Evolutionary conservation across 2,113 vertebrate genomes (phyloP).

Genomic region (Bostrychus sinensis): DNA sequence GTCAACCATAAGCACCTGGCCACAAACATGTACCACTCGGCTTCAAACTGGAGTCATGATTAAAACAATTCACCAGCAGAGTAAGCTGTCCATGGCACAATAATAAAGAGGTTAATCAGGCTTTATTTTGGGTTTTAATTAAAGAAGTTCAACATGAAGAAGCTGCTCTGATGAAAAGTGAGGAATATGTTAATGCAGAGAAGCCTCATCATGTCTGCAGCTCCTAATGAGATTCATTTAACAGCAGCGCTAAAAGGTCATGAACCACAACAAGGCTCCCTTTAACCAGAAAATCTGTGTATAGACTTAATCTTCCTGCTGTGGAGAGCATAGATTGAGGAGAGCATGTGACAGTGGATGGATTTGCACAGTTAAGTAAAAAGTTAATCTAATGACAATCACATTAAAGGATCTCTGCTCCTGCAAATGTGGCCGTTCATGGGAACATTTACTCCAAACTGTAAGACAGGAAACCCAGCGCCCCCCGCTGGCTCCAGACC

Average conservation of each 20-base stretch:
- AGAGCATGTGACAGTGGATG: neutral
- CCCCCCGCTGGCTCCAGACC: constrained; percentile 9
- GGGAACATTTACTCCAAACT: constrained; percentile 14
- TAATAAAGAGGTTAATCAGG: constrained; percentile 55
- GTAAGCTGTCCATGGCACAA: constrained; percentile 24
- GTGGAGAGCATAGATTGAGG: constrained; percentile 15
- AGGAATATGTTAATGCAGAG: constrained; percentile 46
- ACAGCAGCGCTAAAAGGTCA: constrained; percentile 58
- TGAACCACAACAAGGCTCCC: constrained; percentile 38
- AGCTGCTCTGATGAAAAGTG: constrained; percentile 42
- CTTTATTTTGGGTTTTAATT: constrained; percentile 60
- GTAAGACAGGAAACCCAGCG: constrained; percentile 14
- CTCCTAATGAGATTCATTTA: constrained; percentile 64
- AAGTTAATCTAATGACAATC: neutral
- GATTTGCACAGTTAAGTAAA: neutral
- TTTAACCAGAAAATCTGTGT: constrained; percentile 41
- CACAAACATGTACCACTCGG: constrained; percentile 16
- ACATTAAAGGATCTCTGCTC: constrained; percentile 3
- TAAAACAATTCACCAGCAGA: constrained; percentile 26
- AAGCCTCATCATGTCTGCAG: constrained; percentile 45
- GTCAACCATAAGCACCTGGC: constrained; percentile 5
- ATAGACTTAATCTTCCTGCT: constrained; percentile 26
- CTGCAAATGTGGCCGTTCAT: neutral
- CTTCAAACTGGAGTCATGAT: constrained; percentile 37
- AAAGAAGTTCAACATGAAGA: constrained; percentile 53